Percentiles rank a stretch among this genome's conserved stretches.
phyloP scores from a whole-genome alignment of 1,140 invertebrate genomes.

The Calephelis virginiensis region DNA sequence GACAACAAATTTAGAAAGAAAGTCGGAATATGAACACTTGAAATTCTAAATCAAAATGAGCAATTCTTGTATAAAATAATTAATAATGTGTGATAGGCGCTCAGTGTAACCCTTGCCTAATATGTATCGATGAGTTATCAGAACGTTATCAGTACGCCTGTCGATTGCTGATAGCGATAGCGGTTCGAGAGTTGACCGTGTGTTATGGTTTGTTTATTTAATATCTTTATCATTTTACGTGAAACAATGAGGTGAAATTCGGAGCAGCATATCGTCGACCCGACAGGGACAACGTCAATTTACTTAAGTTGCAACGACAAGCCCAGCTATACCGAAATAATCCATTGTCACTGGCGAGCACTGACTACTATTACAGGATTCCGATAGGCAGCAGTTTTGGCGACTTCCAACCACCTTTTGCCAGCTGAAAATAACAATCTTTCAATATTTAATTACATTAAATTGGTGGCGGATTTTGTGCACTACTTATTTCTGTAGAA shows the following conservation, averaged over 20 bases:
- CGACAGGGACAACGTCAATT: not conserved
- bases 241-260: not conserved
- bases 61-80: no score
- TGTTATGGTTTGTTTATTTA: slow-evolving; percentile 27
- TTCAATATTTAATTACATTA: no score
- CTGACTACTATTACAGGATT: no score
- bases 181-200: slow-evolving; percentile 27
- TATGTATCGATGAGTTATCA: slow-evolving; percentile 21
- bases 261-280: not conserved
- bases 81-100: not conserved
- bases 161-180: slow-evolving; percentile 37
- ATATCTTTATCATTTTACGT: not conserved
- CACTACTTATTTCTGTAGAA: no score
- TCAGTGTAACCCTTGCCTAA: not conserved
- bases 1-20: no score
- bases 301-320: not conserved
- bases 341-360: not conserved
- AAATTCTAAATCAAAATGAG: no score
- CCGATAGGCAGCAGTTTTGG: no score
- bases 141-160: slow-evolving; percentile 33
- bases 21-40: no score
- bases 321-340: no score
- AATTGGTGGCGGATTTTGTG: no score
- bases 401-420: no score
- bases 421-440: no score